Percentiles rank a stretch among this genome's conserved stretches.
Evolutionary conservation across 2,797 vertebrate species (phyloP).

Genomic region (Rhinoraja longicauda): DNA sequence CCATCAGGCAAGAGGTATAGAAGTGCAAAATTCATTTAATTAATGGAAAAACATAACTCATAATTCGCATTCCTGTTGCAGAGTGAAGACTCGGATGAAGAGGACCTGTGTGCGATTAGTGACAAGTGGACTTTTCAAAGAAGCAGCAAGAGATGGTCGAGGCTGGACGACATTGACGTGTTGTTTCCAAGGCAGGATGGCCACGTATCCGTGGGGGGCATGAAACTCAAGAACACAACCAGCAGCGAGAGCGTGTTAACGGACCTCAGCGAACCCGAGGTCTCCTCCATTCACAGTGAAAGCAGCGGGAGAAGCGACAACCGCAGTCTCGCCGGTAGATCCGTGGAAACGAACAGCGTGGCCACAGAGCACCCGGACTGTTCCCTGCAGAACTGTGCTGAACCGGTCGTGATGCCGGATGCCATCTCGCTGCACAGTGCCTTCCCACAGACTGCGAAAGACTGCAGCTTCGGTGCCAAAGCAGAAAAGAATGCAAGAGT

Average conservation of each 20-base stretch:
- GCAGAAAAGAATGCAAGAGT: constrained; percentile 65
- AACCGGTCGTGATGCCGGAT: constrained; percentile 69
- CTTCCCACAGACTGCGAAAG: constrained; percentile 58
- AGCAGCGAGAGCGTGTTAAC: constrained; percentile 94
- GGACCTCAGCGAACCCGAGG: constrained; percentile 88
- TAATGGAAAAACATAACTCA: not conserved
- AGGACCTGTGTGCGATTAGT: constrained; percentile 91
- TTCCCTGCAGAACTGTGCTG: constrained; percentile 60
- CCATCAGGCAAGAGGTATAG: too few relatives aligned
- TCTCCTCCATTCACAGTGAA: constrained; percentile 86
- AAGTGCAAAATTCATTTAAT: not conserved
- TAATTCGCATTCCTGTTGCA: constrained; percentile 46
- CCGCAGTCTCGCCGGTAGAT: constrained; percentile 49
- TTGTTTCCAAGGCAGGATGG: constrained; percentile 64
- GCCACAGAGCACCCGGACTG: constrained; percentile 65
- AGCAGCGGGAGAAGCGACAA: constrained; percentile 81
- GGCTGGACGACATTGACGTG: constrained; percentile 79
- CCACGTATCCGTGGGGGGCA: constrained; percentile 60
- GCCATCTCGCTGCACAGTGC: constrained; percentile 50
- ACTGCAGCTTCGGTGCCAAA: constrained; percentile 63
- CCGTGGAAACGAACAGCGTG: constrained; percentile 44
- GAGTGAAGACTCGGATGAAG: constrained; percentile 98
- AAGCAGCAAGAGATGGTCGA: constrained; percentile 91
- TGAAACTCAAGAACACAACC: constrained; percentile 75
- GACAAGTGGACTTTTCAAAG: constrained; percentile 98